phyloP scores from a whole-genome alignment of 1,140 invertebrate species.

The Conus ventricosus region DNA sequence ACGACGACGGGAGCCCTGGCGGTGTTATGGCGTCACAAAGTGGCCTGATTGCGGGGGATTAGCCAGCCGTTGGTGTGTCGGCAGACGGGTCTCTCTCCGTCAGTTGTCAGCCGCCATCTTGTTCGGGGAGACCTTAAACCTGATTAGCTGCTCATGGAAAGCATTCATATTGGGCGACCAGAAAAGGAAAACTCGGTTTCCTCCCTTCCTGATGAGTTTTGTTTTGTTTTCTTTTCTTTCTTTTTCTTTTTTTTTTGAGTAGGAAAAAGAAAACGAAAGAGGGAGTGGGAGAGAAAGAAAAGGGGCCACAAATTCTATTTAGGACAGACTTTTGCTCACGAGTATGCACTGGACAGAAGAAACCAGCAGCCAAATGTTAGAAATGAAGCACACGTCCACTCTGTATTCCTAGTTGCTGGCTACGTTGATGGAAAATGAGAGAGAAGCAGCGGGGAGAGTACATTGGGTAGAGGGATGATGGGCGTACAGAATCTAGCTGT shows the following conservation, averaged over 20 bases:
- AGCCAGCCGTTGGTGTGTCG: not conserved
- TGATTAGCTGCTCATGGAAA: not conserved
- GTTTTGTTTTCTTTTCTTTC: too few relatives aligned
- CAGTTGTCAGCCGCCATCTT: not conserved
- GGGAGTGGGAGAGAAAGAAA: not conserved
- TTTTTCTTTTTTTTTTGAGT: not conserved
- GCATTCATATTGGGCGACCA: not conserved
- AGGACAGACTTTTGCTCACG: too few relatives aligned
- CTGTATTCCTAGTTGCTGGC: too few relatives aligned
- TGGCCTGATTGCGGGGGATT: slow-evolving; percentile 1
- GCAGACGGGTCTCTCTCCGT: not conserved
- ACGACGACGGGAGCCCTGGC: not conserved
- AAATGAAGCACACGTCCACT: too few relatives aligned
- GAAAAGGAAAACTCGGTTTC: slow-evolving; percentile 3
- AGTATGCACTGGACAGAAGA: too few relatives aligned
- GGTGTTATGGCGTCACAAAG: slow-evolving; percentile 1
- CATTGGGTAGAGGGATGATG: too few relatives aligned
- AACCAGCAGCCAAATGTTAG: too few relatives aligned
- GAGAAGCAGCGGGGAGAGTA: not conserved
- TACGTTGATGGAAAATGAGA: not conserved
- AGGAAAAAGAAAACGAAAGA: not conserved
- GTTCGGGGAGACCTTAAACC: not conserved
- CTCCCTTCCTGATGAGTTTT: not conserved
- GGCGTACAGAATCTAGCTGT: too few relatives aligned
- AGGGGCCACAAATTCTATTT: not conserved